Percentiles rank a stretch among this genome's conserved stretches.
phyloP scores from a whole-genome alignment of 2,797 vertebrate genomes.

The Champsocephalus esox region DNA sequence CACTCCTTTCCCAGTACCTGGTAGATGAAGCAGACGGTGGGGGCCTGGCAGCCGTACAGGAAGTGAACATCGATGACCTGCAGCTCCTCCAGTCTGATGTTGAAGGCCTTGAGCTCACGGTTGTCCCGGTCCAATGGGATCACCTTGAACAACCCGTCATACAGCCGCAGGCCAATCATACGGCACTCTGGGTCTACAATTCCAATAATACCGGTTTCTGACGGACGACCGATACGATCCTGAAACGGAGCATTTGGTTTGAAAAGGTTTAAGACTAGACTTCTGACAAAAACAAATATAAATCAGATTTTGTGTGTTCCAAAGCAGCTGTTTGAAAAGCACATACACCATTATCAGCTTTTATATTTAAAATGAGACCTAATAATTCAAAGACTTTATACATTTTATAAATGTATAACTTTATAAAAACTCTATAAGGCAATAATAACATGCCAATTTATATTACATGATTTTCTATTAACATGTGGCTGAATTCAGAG shows the following conservation, averaged over 20 bases:
- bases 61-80: conserved; percentile 99
- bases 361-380: not conserved
- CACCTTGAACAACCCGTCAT: conserved; percentile 97
- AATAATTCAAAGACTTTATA: too few species aligned
- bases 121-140: conserved; percentile 97
- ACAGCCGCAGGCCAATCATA: conserved; percentile 97
- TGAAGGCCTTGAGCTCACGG: conserved; percentile 97
- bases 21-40: conserved; percentile 99
- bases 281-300: not conserved
- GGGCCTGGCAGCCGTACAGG: conserved; percentile 95
- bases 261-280: not conserved
- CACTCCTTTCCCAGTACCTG: conserved; percentile 84
- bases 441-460: not conserved
- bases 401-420: not conserved
- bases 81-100: conserved; percentile 97
- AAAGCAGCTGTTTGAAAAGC: not conserved
- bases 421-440: not conserved
- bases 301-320: not conserved
- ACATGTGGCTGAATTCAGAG: not conserved
- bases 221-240: conserved; percentile 98
- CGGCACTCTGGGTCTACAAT: conserved; percentile 98
- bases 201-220: conserved; percentile 97
- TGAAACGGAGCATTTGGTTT: conserved; percentile 50
- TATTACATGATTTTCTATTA: not conserved
- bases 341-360: not conserved